phyloP scores from a whole-genome alignment of 2,797 vertebrate species.

The Masticophis lateralis region DNA sequence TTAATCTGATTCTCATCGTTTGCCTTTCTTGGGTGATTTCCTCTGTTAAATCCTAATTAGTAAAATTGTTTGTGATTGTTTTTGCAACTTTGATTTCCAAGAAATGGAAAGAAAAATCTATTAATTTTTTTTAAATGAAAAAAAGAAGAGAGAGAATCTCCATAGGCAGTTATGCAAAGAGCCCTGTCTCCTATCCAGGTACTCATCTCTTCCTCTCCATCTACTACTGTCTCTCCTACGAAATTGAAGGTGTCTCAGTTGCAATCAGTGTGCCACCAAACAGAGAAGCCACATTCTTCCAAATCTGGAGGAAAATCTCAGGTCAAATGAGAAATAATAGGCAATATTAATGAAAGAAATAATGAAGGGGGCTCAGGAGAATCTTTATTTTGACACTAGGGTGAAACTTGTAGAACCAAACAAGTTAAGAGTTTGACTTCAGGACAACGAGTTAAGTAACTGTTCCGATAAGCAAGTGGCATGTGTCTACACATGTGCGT shows the following conservation, averaged over 20 bases:
- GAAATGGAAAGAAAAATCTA: not conserved
- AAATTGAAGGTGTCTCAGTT: not conserved
- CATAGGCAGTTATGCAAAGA: not conserved
- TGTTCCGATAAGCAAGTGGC: not conserved
- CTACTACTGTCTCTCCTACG: not conserved
- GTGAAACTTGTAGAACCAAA: not conserved
- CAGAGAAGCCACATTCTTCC: not conserved
- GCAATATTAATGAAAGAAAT: not conserved
- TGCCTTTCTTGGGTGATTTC: not conserved
- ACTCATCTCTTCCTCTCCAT: not conserved
- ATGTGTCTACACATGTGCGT: not conserved
- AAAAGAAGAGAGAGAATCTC: not conserved
- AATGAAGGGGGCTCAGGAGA: not conserved
- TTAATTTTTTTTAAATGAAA: slow-evolving; percentile 57
- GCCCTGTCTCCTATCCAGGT: not conserved
- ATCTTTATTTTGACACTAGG: not conserved
- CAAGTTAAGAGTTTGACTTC: not conserved
- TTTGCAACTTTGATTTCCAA: slow-evolving; percentile 61
- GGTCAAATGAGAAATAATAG: not conserved
- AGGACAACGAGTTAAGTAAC: not conserved
- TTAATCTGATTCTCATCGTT: no score
- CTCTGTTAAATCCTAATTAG: not conserved
- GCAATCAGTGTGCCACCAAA: not conserved
- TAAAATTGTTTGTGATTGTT: slow-evolving; percentile 10
- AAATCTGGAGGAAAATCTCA: not conserved